A percentile compares a stretch with the other conserved stretches of the same genome.
phyloP scores from a whole-genome alignment of 2,113 vertebrate genomes.

The Aegithalos caudatus region DNA sequence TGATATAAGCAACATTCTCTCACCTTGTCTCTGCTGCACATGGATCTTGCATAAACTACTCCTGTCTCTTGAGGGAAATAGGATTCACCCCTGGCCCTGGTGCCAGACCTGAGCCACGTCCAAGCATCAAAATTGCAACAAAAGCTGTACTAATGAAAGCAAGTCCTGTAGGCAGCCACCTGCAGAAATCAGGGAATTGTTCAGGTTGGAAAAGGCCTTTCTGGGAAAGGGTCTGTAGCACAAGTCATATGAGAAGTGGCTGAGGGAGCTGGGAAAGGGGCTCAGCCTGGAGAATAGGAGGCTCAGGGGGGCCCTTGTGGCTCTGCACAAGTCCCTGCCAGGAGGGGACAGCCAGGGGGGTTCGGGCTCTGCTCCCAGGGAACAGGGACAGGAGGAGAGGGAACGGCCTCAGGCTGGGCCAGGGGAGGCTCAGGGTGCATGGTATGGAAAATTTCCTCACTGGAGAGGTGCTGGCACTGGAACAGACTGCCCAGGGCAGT shows the following conservation, averaged over 20 bases:
- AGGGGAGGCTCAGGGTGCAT: fast-evolving
- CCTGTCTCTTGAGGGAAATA: neutral
- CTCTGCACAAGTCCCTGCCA: neutral
- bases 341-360: neutral
- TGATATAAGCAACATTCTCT: neutral
- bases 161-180: neutral
- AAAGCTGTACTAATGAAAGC: neutral
- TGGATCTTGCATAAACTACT: neutral
- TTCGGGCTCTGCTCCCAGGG: neutral
- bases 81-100: fast-evolving
- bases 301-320: neutral
- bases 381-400: neutral
- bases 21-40: neutral
- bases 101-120: neutral
- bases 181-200: neutral
- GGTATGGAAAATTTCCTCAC: neutral
- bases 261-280: neutral
- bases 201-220: neutral
- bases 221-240: neutral
- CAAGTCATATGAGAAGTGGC: neutral
- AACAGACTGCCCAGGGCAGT: neutral
- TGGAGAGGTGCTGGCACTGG: neutral
- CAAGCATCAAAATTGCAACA: neutral
- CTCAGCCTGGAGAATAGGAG: neutral
- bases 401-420: neutral